Evolutionary conservation across 1,140 invertebrate genomes (phyloP).

Genomic region (Drosophila orena): DNA sequence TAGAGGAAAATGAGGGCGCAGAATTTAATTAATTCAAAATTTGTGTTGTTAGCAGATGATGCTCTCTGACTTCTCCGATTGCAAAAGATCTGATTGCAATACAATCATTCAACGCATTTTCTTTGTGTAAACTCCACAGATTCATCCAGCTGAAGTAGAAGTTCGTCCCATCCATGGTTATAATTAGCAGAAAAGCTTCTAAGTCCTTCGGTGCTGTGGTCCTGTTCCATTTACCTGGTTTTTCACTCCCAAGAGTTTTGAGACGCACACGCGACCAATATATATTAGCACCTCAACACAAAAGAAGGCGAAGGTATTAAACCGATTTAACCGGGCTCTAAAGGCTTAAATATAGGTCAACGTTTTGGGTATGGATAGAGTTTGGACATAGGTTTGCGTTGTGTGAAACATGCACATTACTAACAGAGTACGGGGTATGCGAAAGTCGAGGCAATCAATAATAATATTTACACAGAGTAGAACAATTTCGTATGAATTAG

Average conservation of each 20-base stretch:
- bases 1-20: constrained; percentile 1
- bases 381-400: no score
- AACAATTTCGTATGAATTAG: no score
- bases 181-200: constrained; percentile 27
- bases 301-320: constrained; percentile 44
- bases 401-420: no score
- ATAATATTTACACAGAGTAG: no score
- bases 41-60: constrained; percentile 14
- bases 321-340: no score
- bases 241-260: constrained; percentile 8
- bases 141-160: not conserved
- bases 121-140: not conserved
- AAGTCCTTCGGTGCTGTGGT: constrained; percentile 12
- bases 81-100: not conserved
- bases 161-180: not conserved
- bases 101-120: no score
- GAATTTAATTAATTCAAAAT: constrained; percentile 24
- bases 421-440: no score
- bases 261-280: constrained; percentile 53
- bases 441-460: no score
- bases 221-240: constrained; percentile 18
- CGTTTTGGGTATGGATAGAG: no score
- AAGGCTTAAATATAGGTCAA: no score
- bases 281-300: constrained; percentile 46
- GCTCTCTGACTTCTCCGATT: not conserved